Conservation (phyloP, 2,888 invertebrate species). For the Ligdia adustata region DNA sequence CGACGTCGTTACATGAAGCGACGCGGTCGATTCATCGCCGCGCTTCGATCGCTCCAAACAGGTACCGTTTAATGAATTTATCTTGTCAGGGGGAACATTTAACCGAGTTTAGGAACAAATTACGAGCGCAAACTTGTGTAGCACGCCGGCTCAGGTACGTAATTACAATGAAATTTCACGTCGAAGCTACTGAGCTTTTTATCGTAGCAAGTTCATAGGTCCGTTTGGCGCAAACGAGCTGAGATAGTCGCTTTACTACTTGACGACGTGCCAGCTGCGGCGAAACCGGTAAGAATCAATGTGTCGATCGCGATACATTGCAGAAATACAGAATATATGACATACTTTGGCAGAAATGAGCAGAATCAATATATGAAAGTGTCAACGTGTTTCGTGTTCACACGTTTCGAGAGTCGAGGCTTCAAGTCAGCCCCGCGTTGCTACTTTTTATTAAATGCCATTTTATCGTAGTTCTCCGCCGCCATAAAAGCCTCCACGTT, state of each 20-base stretch:
- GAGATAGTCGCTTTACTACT: slow-evolving; percentile 73
- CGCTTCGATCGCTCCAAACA: slow-evolving; percentile 54
- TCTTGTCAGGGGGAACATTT: slow-evolving; percentile 77
- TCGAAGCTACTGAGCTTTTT: slow-evolving; percentile 61
- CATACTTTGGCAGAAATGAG: slow-evolving; percentile 37
- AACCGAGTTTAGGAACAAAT: slow-evolving; percentile 79
- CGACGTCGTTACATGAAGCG: slow-evolving; percentile 49
- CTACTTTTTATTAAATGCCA: slow-evolving; percentile 60
- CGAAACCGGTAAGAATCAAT: slow-evolving; percentile 55
- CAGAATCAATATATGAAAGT: slow-evolving; percentile 51
- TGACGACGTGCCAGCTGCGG: slow-evolving; percentile 65
- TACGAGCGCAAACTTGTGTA: slow-evolving; percentile 73
- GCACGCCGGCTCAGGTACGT: slow-evolving; percentile 66
- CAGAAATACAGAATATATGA: no score
- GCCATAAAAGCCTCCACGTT: slow-evolving; percentile 58
- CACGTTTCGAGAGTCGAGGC: slow-evolving; percentile 29
- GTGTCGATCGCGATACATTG: slow-evolving; percentile 37
- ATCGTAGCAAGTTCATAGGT: slow-evolving; percentile 65
- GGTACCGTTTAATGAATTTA: slow-evolving; percentile 77
- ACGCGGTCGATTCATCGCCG: slow-evolving; percentile 52
- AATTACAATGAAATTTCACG: slow-evolving; percentile 66
- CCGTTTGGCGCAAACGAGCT: slow-evolving; percentile 69
- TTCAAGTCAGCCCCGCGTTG: slow-evolving; percentile 43
- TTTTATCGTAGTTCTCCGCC: slow-evolving; percentile 56
- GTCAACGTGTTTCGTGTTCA: slow-evolving; percentile 47